Base-by-base conservation (phyloP, 2,797 vertebrate genomes). In the Karalla daura region DNA sequence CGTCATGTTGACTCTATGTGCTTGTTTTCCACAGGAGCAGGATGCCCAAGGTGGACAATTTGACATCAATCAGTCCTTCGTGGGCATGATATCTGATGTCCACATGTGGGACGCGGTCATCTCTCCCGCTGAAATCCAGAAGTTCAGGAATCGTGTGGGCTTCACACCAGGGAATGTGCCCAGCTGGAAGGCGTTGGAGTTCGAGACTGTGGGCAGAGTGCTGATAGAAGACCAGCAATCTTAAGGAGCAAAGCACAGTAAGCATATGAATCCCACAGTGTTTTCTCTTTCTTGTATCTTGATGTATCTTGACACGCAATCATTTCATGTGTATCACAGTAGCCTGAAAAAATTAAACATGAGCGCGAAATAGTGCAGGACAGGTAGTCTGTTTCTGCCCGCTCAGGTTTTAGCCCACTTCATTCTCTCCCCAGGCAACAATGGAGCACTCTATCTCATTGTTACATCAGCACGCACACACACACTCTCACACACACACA, bases 311-410 rank as follows among this genome's bases (percentile, higher is more conserved):
- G 58, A 79, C 73, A 63, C 63, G 60, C 40, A 80, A 85, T 84
- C 53, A 13, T 49, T 56, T 83, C 80, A 69, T 20, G 51, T 43
- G 39, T 64, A 65, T 73, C 60, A 81, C 15, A 32, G 52, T 39
- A 71, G 54, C 76, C 58, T 67, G 53, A 10, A 53, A 76, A 85
- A 88, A 85, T 84, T 75, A 79, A 84, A 75, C 67, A 70, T 47
- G 41, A 81, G 58, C 53, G 55, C 35, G n/a, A 67, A 68, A 78
- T 54, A 46, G 68, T 47, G 58, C 71, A 55, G 66, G 54, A 59
- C 70, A 62, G 50, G 11, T 41, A 32, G 50, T 74, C 73, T 70
- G 66, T 85, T 87, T n/a, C n/a, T 83, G 62, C 70, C 80, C 77
- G 70, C 49, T 68, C 75, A 10, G n/a, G n/a, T n/a, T n/a, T n/a